These are phyloP conservation scores for Saturnia japonica DNA, from an alignment of 2,888 invertebrate genomes.

Conservation along the genomic window DNA sequence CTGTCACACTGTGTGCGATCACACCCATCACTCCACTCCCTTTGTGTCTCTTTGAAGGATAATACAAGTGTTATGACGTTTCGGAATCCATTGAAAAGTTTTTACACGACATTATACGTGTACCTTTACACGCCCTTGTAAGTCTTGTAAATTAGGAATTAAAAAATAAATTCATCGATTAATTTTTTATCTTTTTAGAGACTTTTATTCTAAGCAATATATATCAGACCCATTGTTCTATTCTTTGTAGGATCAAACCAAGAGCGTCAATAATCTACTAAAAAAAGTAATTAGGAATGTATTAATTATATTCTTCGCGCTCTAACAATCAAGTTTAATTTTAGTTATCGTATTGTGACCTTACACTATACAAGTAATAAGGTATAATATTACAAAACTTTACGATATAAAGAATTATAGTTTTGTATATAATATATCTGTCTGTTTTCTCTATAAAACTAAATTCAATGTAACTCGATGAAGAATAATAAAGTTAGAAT, in stretches of 20 bases:
- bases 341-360: background rate
- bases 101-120: background rate
- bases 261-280: background rate
- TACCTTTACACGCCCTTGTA: background rate
- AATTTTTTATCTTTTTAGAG: background rate
- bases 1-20: background rate
- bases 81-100: background rate
- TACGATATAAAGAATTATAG: no score
- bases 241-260: background rate
- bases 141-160: background rate
- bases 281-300: background rate
- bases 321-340: background rate
- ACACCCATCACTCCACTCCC: background rate
- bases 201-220: background rate
- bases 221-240: background rate
- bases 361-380: no score
- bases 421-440: no score
- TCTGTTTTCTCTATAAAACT: background rate
- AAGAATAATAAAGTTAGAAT: background rate
- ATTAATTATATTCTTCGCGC: background rate
- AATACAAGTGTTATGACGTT: background rate
- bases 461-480: background rate
- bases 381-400: no score
- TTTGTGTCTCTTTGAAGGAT: conserved; percentile 4
- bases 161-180: background rate